A percentile compares a stretch with the other conserved stretches of the same genome.
Evolutionary conservation across 2,797 vertebrate species (phyloP).

Genomic region (Amniataba percoides): DNA sequence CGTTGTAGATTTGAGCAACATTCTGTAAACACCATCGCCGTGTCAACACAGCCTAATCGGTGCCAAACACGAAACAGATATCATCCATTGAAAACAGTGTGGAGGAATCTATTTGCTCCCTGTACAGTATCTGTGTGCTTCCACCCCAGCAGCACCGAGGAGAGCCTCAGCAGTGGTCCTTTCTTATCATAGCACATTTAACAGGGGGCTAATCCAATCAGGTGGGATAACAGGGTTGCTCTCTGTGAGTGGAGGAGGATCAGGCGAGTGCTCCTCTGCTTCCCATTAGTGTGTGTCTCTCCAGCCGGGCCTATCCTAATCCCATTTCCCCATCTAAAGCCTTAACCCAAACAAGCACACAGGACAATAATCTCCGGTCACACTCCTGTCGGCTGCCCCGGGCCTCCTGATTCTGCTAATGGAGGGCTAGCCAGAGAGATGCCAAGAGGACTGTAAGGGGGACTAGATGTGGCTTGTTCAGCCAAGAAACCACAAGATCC

Average conservation of each 20-base stretch:
- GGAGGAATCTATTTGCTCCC: constrained; percentile 65
- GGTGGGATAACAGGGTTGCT: constrained; percentile 85
- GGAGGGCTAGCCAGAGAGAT: constrained; percentile 70
- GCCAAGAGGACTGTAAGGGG: constrained; percentile 65
- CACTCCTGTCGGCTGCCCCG: constrained; percentile 79
- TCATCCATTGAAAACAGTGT: constrained; percentile 34
- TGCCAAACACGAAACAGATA: constrained; percentile 32
- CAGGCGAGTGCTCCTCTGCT: constrained; percentile 81
- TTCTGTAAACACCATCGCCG: constrained; percentile 8
- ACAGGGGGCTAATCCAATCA: constrained; percentile 87
- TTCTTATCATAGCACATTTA: constrained; percentile 86
- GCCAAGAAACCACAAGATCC: constrained; percentile 62
- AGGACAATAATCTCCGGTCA: constrained; percentile 86
- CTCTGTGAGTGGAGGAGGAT: constrained; percentile 82
- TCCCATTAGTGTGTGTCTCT: constrained; percentile 84
- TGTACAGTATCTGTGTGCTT: constrained; percentile 60
- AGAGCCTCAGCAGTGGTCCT: constrained; percentile 78
- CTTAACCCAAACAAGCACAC: constrained; percentile 87
- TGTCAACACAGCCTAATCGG: constrained; percentile 39
- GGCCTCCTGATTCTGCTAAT: constrained; percentile 80
- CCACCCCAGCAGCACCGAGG: constrained; percentile 60
- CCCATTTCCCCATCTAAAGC: constrained; percentile 89
- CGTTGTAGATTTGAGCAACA: background rate
- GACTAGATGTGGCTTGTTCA: constrained; percentile 62
- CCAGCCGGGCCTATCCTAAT: constrained; percentile 85